Conservation (phyloP, 2,888 invertebrate species). For the Eristalis tenax region DNA sequence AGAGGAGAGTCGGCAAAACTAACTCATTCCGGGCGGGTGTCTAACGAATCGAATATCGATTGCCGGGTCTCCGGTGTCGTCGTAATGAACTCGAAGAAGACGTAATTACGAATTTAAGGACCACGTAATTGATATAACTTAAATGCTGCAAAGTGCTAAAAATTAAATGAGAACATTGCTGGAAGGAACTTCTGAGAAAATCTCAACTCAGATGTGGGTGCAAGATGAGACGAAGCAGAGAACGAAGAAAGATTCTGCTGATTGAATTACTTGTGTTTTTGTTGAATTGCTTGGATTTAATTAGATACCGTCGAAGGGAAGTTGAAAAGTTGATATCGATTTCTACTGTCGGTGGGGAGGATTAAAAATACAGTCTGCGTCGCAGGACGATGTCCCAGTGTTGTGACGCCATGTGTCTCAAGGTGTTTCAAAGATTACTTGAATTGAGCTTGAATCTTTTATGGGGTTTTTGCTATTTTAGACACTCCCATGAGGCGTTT, state of each 20-base stretch:
- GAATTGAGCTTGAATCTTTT: not conserved
- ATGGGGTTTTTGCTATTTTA: not conserved
- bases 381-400: not conserved
- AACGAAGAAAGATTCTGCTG: not conserved
- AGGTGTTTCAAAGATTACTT: not conserved
- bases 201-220: too few species aligned
- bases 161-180: not conserved
- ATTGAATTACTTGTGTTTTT: conserved; percentile 17
- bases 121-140: conserved; percentile 24
- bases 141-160: not conserved
- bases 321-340: not conserved
- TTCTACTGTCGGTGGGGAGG: not conserved
- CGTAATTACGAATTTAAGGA: conserved; percentile 38
- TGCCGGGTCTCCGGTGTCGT: not conserved
- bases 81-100: conserved; percentile 15
- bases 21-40: not conserved
- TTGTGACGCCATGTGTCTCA: not conserved
- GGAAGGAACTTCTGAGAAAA: not conserved
- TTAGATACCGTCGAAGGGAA: not conserved
- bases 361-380: not conserved
- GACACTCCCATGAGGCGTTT: not conserved
- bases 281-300: conserved; percentile 15
- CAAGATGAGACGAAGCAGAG: not conserved
- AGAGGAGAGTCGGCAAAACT: not conserved
- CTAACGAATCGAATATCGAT: not conserved